A percentile compares a stretch with the other conserved stretches of the same genome.
Evolutionary conservation across 2,797 vertebrate genomes (phyloP).

Genomic region (Mormyrops boulengeri): DNA sequence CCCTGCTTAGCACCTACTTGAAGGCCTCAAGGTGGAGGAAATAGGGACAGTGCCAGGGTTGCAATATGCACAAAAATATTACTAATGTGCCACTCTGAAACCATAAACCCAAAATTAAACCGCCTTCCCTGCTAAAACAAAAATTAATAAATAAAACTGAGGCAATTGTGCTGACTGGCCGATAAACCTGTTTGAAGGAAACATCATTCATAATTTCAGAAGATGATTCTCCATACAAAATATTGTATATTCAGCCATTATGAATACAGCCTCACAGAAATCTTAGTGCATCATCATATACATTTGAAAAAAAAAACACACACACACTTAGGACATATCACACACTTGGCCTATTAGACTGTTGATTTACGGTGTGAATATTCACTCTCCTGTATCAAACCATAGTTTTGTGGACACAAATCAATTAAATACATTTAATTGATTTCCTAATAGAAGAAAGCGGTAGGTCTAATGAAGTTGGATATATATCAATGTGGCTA

Average conservation of each 20-base stretch:
- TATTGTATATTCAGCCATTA: not conserved
- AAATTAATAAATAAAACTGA: not conserved
- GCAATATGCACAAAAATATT: slow-evolving; percentile 8
- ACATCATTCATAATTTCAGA: slow-evolving; percentile 12
- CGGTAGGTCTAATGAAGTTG: not conserved
- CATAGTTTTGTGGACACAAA: not conserved
- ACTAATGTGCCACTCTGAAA: slow-evolving; percentile 10
- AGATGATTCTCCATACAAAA: slow-evolving; percentile 1
- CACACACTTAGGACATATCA: not conserved
- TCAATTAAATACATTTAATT: not conserved
- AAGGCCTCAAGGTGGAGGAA: not conserved
- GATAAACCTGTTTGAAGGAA: not conserved
- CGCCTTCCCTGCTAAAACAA: not conserved
- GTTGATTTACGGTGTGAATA: not conserved
- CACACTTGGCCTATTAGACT: not conserved
- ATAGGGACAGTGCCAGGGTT: not conserved
- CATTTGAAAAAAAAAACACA: not conserved
- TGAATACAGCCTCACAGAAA: not conserved
- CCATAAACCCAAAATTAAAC: slow-evolving; percentile 6
- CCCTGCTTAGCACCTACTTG: not conserved
- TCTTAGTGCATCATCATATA: not conserved
- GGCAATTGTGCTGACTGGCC: slow-evolving; percentile 19
- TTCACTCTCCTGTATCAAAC: not conserved
- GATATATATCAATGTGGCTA: not conserved
- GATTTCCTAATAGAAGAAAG: not conserved